Evolutionary conservation across 2,888 invertebrate genomes (phyloP), one percentile per base, ranked within the genome.

Genomic region (Shargacucullia verbasci): DNA sequence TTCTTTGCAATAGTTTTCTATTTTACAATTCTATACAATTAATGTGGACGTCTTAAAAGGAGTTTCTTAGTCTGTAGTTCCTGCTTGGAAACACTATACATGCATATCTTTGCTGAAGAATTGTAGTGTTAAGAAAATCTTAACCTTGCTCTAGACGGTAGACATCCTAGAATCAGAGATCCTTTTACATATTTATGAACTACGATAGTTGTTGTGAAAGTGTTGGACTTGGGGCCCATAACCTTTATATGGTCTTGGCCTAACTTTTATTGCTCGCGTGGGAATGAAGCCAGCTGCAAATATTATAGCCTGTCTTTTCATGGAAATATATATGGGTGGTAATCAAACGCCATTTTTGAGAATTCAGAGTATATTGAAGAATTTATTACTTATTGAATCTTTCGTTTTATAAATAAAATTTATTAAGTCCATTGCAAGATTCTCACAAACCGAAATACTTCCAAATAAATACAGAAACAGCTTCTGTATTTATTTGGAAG

Each of bases 241-340:
- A 46, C 62, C 39, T 56, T 41, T 34, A 31, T 12, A n/a, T 14
- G 15, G 39, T 14, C 4, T 10, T 53, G 10, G 39, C 34, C 48
- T 7, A 40, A 60, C 25, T 62, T 52, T 52, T 46, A 46, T 60
- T 35, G 46, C 31, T 37, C 48, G 20, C 40, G 27, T 34, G 60
- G 35, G 54, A 57, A 33, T 40, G 0, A 2, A 20, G 25, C 14
- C 56, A 45, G 37, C 50, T 59, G 50, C 46, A 29, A 29, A n/a
- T n/a, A 20, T 4, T 38, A 25, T 33, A 11, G 25, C 6, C 12
- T 43, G 41, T 37, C 13, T 14, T 50, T 34, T 15, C 27, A 31
- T 5, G 27, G 14, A 38, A 29, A 29, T 27, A n/a, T 0, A n/a
- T 14, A 8, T 20, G 20, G 20, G 20, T 20, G 12, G 6, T 2